These are phyloP conservation scores for Zosterops borbonicus DNA, from an alignment of 2,113 vertebrate genomes.

Conservation along the genomic window DNA sequence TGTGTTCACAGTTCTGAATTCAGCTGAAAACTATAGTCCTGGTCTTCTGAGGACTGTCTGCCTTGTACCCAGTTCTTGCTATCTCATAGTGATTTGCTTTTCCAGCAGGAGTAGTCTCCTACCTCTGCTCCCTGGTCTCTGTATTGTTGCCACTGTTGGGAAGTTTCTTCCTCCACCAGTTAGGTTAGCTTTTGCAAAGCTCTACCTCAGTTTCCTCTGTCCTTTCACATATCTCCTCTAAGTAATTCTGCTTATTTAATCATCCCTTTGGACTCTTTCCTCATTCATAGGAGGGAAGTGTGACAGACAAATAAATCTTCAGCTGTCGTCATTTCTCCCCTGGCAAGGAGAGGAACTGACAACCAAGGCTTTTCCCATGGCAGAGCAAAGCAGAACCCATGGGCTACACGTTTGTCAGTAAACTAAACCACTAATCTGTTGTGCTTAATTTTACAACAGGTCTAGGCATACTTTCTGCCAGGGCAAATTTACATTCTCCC, in stretches of 20 bases:
- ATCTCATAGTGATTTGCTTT: not conserved
- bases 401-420: not conserved
- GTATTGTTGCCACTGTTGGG: not conserved
- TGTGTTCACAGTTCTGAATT: not conserved
- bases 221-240: not conserved
- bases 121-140: not conserved
- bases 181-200: not conserved
- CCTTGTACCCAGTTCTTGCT: not conserved
- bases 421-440: constrained; percentile 1
- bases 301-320: constrained; percentile 47
- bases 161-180: not conserved
- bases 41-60: not conserved
- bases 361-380: constrained; percentile 13
- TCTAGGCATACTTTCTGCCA: not conserved
- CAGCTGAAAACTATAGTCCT: not conserved
- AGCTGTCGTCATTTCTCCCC: not conserved
- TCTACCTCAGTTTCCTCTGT: not conserved
- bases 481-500: not conserved
- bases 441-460: constrained; percentile 7
- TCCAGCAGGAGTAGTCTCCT: not conserved
- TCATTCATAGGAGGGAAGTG: not conserved
- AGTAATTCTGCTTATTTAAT: constrained; percentile 18
- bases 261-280: not conserved
- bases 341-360: not conserved
- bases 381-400: constrained; percentile 8